Percentiles rank a stretch among this genome's conserved stretches.
phyloP scores from a whole-genome alignment of 2,797 vertebrate species.

The Anabacerthia variegaticeps region DNA sequence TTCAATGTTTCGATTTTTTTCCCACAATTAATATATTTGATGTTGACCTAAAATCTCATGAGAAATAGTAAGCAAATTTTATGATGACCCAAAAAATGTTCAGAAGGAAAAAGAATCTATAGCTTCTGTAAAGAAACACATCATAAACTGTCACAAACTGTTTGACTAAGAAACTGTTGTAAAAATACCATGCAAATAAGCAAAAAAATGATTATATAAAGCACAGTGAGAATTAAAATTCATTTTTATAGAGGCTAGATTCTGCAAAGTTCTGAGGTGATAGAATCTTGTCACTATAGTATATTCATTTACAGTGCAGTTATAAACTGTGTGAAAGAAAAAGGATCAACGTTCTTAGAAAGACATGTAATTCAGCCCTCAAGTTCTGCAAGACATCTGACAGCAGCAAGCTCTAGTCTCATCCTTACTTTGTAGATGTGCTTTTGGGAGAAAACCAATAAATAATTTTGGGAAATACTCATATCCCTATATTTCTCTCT shows the following conservation, averaged over 20 bases:
- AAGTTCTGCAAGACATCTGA: background rate
- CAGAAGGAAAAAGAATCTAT: background rate
- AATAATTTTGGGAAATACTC: background rate
- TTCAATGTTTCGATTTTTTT: background rate
- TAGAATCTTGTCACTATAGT: background rate
- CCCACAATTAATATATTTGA: background rate
- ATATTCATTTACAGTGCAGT: background rate
- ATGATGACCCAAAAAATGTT: background rate
- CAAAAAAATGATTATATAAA: background rate
- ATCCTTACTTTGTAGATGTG: background rate
- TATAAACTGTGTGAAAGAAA: background rate
- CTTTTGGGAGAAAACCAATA: background rate
- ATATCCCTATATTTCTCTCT: background rate
- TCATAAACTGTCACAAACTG: background rate
- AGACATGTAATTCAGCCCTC: background rate
- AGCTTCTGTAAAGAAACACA: background rate
- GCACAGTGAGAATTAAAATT: background rate
- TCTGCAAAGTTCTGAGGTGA: background rate
- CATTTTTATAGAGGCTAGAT: background rate
- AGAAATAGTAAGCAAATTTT: background rate
- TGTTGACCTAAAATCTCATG: background rate
- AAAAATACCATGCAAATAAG: background rate
- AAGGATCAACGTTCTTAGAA: background rate
- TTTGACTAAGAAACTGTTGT: background rate
- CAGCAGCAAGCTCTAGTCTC: background rate